Conservation (phyloP, 2,888 invertebrate genomes). For the Cephus pulcher region DNA sequence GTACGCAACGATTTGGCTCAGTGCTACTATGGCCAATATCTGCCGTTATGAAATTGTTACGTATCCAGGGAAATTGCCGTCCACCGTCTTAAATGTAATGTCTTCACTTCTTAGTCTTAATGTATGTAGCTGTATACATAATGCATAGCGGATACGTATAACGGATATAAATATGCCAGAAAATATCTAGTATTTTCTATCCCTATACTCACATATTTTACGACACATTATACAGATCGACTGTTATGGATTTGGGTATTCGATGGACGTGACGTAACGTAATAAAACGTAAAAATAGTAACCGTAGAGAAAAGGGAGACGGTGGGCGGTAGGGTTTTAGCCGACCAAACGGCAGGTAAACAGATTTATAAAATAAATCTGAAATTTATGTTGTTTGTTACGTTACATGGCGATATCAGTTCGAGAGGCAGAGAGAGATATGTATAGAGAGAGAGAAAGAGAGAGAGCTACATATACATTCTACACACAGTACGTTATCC, state of each 20-base stretch:
- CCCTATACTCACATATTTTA: neutral
- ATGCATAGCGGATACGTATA: neutral
- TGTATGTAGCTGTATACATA: neutral
- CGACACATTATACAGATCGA: neutral
- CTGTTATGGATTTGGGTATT: neutral
- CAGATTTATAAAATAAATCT: conserved; percentile 47
- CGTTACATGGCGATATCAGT: conserved; percentile 10
- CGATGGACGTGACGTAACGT: neutral
- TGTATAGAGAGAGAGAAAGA: neutral
- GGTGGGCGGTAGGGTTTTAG: neutral
- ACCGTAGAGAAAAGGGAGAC: neutral
- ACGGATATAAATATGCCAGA: neutral
- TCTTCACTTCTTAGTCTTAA: neutral
- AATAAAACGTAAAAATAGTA: neutral
- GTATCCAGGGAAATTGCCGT: neutral
- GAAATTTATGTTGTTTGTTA: conserved; percentile 51
- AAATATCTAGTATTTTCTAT: neutral
- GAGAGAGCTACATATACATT: neutral
- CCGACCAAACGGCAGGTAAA: conserved; percentile 26
- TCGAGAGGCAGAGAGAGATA: conserved; percentile 10
- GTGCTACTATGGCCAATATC: neutral
- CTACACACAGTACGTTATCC: too few relatives aligned
- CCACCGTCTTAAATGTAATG: neutral
- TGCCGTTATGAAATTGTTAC: neutral
- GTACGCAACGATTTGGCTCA: conserved; percentile 57